Evolutionary conservation across 2,888 invertebrate species (phyloP).

Genomic region (Erebia epiphron): DNA sequence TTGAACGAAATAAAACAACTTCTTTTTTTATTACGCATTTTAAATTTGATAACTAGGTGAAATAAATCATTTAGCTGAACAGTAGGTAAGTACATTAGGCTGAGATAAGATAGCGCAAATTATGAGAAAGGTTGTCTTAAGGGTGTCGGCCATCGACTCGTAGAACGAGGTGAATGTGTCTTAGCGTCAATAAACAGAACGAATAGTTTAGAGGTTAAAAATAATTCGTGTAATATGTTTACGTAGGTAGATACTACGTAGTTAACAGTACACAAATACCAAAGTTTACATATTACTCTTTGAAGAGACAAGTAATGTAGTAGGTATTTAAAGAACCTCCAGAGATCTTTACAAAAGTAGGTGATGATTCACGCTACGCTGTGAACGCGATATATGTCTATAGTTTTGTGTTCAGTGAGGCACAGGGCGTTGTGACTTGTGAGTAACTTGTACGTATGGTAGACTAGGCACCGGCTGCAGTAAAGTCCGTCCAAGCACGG

Average conservation of each 20-base stretch:
- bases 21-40: not conserved
- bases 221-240: not conserved
- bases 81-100: constrained; percentile 6
- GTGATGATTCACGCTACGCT: not conserved
- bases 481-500: no score
- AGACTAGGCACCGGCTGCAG: no score
- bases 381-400: not conserved
- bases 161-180: constrained; percentile 23
- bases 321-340: not conserved
- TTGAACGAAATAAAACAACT: no score
- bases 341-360: not conserved
- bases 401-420: no score
- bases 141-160: constrained; percentile 23
- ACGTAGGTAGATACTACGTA: no score
- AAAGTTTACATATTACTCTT: not conserved
- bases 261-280: not conserved
- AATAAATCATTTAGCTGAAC: not conserved
- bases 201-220: constrained; percentile 14
- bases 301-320: no score
- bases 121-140: constrained; percentile 26
- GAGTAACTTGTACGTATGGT: no score
- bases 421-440: no score
- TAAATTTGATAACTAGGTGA: not conserved
- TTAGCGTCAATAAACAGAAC: constrained; percentile 16
- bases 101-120: constrained; percentile 19